Conservation (phyloP, 2,888 invertebrate genomes). For the Lasioglossum pauxillum region DNA sequence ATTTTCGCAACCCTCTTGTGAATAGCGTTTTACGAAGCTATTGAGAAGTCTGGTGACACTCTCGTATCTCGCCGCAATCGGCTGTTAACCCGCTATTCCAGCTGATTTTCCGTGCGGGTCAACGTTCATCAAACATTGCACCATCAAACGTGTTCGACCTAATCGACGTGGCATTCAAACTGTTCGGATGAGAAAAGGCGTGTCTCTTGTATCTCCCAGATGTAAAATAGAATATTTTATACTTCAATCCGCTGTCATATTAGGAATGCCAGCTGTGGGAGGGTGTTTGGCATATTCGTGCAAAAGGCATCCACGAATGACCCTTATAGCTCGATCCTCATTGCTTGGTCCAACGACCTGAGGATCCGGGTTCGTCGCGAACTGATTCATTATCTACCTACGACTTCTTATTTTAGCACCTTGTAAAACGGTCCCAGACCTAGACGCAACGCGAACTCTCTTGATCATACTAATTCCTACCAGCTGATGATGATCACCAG, state of each 20-base stretch:
- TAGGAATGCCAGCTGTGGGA: background rate
- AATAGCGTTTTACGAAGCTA: background rate
- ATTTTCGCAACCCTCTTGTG: too few species aligned
- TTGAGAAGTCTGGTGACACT: background rate
- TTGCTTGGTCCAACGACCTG: background rate
- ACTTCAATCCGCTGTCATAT: background rate
- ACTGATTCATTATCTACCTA: background rate
- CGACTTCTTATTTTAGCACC: background rate
- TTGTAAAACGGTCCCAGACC: background rate
- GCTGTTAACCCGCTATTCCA: background rate
- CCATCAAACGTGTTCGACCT: background rate
- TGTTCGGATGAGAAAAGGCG: background rate
- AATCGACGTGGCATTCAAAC: background rate
- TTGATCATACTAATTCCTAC: too few species aligned
- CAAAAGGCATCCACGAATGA: background rate
- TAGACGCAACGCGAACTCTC: too few species aligned
- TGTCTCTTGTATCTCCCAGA: background rate
- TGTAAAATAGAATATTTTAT: conserved; percentile 6
- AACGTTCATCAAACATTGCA: background rate
- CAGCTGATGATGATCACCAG: too few species aligned
- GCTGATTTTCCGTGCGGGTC: background rate
- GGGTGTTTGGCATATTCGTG: background rate
- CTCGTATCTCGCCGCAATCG: background rate
- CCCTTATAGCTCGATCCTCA: background rate
- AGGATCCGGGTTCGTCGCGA: conserved; percentile 1